Base-by-base conservation (phyloP, 1,140 invertebrate species). In the Chironomus tepperi region DNA sequence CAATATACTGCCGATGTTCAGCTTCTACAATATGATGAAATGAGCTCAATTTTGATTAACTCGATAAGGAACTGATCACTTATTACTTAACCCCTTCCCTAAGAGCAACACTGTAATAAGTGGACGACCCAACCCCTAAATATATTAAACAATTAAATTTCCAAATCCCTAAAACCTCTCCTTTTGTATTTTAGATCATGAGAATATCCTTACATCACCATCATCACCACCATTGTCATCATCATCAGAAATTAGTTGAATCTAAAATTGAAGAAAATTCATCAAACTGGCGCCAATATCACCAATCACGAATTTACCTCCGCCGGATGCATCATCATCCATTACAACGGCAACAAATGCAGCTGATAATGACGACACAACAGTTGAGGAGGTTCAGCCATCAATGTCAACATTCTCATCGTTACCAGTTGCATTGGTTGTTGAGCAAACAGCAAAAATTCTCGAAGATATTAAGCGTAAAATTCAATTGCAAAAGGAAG, bases 401-500 rank as follows among this genome's bases (percentile, higher is more conserved):
- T 6, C n/a, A 18, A 9, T 21, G 1, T 19, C 65, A 5, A 19
- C 65, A 10, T 19, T 70, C 10, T 70, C 65, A 70, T 8, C 65
- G 9, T 16, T 70, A 9, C 65, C 65, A 18, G 10, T 70, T 70
- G 10, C 16, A 6, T 1, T 19, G 2, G 18, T 70, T 7, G 65
- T 70, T 18, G 65, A 70, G 18, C 65, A 70, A 70, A 70, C 65
- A 10, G 65, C 65, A 8, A 15, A 16, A 19, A 70, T 70, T 70
- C 65, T 70, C 16, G 65, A 70, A 21, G 65, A 70, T 21, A 70
- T 70, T 8, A 70, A 70, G 18, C 65, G 65, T 7, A 70, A 70
- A 70, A 70, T 70, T 70, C 65, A 70, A 19, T 12, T 19, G 16
- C 65, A 70, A 70, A 70, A 70, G 18, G 65, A 70, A 70, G 65